Percentiles rank a stretch among this genome's conserved stretches.
phyloP scores from a whole-genome alignment of 2,113 vertebrate genomes.

The Daubentonia madagascariensis region DNA sequence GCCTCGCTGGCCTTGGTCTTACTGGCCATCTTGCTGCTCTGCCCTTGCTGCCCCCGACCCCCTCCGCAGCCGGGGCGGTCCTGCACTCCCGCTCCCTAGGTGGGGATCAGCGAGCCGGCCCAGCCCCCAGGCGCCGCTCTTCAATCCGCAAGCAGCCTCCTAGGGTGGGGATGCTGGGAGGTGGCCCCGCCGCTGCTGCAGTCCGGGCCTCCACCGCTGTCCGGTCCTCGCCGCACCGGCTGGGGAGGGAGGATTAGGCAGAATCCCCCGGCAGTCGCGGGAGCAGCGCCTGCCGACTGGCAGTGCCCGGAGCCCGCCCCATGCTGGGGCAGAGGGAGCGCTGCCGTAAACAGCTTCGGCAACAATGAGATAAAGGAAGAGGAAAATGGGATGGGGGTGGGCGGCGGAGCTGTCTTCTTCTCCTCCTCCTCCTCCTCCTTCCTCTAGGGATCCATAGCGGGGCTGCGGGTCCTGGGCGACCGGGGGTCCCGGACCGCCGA shows the following conservation, averaged over 20 bases:
- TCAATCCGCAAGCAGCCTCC: slow-evolving; percentile 57
- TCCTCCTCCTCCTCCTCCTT: slow-evolving; percentile 33
- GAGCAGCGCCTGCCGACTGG: slow-evolving; percentile 2
- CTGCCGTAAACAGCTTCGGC: slow-evolving; percentile 64
- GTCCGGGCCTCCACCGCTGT: slow-evolving; percentile 63
- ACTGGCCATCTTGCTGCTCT: slow-evolving; percentile 79
- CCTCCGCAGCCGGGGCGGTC: slow-evolving; percentile 17
- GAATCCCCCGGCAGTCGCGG: slow-evolving; percentile 35
- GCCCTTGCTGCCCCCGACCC: background rate
- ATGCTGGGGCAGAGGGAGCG: slow-evolving; percentile 46
- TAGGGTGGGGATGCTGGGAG: slow-evolving; percentile 58
- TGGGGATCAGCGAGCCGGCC: slow-evolving; percentile 42
- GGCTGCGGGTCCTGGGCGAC: slow-evolving; percentile 17
- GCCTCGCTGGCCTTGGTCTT: slow-evolving; percentile 89
- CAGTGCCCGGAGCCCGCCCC: slow-evolving; percentile 58
- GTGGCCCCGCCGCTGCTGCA: slow-evolving; percentile 54
- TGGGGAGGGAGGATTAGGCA: slow-evolving; percentile 45
- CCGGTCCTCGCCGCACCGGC: slow-evolving; percentile 29
- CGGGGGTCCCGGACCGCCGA: slow-evolving; percentile 34
- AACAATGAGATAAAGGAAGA: slow-evolving; percentile 79
- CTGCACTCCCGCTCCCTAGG: slow-evolving; percentile 33
- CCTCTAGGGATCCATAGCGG: slow-evolving; percentile 54
- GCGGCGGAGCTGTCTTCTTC: slow-evolving; percentile 57
- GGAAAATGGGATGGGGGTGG: slow-evolving; percentile 72
- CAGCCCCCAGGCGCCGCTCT: slow-evolving; percentile 60